phyloP scores from a whole-genome alignment of 1,140 invertebrate genomes.

The Drosophila nigromelanica region DNA sequence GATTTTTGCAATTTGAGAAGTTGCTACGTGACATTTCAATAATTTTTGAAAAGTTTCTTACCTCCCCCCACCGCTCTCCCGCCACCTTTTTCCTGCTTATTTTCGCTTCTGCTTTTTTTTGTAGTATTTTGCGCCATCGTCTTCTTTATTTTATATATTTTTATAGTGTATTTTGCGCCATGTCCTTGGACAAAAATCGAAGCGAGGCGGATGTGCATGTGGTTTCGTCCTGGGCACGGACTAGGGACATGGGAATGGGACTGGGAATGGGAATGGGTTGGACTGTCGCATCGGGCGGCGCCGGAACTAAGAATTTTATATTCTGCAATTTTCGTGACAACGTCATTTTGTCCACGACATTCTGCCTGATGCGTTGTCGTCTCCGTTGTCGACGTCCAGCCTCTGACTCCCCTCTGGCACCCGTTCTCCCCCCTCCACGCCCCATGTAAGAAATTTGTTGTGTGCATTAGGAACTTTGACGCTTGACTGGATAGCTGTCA shows the following conservation, averaged over 20 bases:
- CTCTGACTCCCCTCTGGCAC: not conserved
- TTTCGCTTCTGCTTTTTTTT: conserved; percentile 24
- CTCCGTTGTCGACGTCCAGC: conserved; percentile 62
- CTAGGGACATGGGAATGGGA: not conserved
- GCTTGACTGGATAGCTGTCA: conserved; percentile 80
- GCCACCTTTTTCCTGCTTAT: conserved; percentile 28
- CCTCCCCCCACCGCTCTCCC: conserved; percentile 17
- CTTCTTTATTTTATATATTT: conserved; percentile 61
- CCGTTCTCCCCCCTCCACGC: not conserved
- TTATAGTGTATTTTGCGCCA: conserved; percentile 63
- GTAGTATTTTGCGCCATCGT: conserved; percentile 35
- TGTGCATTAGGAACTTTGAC: conserved; percentile 83
- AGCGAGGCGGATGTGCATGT: conserved; percentile 62
- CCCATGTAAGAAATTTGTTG: conserved; percentile 80
- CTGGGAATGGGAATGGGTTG: conserved; percentile 1
- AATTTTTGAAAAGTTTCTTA: conserved; percentile 84
- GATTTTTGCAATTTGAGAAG: conserved; percentile 84
- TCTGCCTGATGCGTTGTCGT: conserved; percentile 69
- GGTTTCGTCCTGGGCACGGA: conserved; percentile 45
- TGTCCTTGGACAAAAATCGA: conserved; percentile 76
- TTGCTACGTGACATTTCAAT: conserved; percentile 84
- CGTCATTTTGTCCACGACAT: conserved; percentile 83
- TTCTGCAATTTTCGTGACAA: conserved; percentile 84
- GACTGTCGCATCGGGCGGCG: conserved; percentile 44
- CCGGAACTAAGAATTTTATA: conserved; percentile 83